These are phyloP conservation scores for Cinclus cinclus DNA, from an alignment of 2,113 vertebrate species.

Conservation along the genomic window DNA sequence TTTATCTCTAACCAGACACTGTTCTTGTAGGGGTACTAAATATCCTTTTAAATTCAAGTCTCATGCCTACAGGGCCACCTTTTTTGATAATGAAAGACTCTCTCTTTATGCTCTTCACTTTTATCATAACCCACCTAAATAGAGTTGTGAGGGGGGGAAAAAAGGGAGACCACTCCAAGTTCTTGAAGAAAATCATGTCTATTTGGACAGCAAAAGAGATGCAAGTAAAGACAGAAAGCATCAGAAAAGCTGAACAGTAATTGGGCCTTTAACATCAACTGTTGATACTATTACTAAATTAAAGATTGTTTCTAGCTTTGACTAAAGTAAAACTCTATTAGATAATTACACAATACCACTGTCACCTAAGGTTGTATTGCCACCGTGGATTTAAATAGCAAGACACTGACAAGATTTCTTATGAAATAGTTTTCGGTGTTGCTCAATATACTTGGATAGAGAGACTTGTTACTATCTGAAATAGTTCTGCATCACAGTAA, in stretches of 20 bases:
- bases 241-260: background rate
- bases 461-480: background rate
- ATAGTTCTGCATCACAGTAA: background rate
- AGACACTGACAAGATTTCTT: background rate
- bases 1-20: background rate
- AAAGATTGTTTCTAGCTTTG: background rate
- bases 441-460: background rate
- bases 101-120: background rate
- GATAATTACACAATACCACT: background rate
- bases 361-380: background rate
- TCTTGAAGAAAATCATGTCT: background rate
- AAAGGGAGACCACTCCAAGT: background rate
- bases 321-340: background rate
- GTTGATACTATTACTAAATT: background rate
- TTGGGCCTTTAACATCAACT: background rate
- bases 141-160: rapidly evolving
- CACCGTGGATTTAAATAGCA: background rate
- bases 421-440: background rate
- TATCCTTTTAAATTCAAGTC: background rate
- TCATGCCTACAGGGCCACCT: background rate
- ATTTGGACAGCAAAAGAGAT: background rate
- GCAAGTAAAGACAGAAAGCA: background rate
- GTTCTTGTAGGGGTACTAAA: background rate
- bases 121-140: background rate
- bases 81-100: rapidly evolving